Evolutionary conservation across 2,888 invertebrate genomes (phyloP), one percentile per base, ranked within the genome.

Genomic region (Dynastes grantii): DNA sequence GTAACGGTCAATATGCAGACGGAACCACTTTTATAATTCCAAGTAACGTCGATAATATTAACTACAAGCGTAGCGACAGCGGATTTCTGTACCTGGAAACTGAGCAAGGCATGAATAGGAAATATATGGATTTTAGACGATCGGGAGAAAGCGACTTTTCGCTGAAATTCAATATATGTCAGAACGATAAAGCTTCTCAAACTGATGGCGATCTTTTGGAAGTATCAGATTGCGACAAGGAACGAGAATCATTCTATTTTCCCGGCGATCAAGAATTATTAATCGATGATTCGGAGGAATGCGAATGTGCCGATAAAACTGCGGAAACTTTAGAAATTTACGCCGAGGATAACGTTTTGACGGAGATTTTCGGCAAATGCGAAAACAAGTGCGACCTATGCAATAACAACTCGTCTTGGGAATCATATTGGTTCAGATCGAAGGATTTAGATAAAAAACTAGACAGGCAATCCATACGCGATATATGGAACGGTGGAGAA

Each of bases 11-110:
- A 76, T 92, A 91, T 86, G 92, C 91, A 45, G 95, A 95, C 88
- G 95, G 95, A 71, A 93, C 94, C 83, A 93, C 94, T 16, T 95
- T 95, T 89, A 91, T 92, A 82, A 93, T 95, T 83, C 88, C 90
- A 83, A 91, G 90, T 84, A 91, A 90, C 83, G 89, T 94, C 84
- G 94, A 95, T 58, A 85, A 85, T 79, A 91, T 94, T 40, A 91
- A 92, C 79, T 94, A 92, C 88, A 91, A 90, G 80, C 92, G 94
- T 84, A 94, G 94, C 84, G 91, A 91, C 65, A 92, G 92, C 84
- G 94, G 94, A 77, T 90, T 90, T 81, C 87, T 92, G 81, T 92
- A 91, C 87, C 87, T 93, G 77, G 92, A 92, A 82, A 89, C 88
- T 1, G 91, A 91, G 70, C 83, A 81, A 83, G 90, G 87, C 78